These are phyloP conservation scores for Microcebus jonahi DNA, from an alignment of 2,113 vertebrate genomes.

Conservation along the genomic window DNA sequence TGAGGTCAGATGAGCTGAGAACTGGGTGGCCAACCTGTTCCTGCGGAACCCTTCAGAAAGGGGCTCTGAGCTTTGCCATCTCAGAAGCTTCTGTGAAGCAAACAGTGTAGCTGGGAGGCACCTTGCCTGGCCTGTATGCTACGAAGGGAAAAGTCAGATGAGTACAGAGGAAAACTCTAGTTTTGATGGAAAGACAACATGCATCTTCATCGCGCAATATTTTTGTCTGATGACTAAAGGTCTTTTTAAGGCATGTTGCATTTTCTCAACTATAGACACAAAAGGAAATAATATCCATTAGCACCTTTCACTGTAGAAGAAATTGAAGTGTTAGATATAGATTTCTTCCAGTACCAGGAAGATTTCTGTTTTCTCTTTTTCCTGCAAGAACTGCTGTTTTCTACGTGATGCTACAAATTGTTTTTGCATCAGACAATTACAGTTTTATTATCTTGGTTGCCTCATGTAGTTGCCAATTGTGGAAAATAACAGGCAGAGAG, in stretches of 20 bases:
- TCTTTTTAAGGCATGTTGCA: neutral
- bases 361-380: neutral
- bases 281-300: neutral
- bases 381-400: neutral
- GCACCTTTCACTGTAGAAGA: neutral
- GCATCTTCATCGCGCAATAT: neutral
- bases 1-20: neutral
- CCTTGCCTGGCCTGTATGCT: neutral
- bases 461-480: neutral
- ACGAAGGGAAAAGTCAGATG: neutral
- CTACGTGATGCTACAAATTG: neutral
- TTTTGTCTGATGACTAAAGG: neutral
- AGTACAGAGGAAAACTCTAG: neutral
- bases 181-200: neutral
- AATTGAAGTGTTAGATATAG: neutral
- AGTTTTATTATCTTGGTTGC: neutral
- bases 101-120: neutral
- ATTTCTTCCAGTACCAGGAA: neutral
- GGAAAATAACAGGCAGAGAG: neutral
- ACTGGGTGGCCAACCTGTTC: neutral
- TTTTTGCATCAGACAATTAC: neutral
- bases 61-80: neutral
- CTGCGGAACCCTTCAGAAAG: neutral
- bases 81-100: neutral
- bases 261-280: slow-evolving; percentile 29